Base-by-base conservation (phyloP, 2,888 invertebrate genomes). In the Drosophila peninsularis region DNA sequence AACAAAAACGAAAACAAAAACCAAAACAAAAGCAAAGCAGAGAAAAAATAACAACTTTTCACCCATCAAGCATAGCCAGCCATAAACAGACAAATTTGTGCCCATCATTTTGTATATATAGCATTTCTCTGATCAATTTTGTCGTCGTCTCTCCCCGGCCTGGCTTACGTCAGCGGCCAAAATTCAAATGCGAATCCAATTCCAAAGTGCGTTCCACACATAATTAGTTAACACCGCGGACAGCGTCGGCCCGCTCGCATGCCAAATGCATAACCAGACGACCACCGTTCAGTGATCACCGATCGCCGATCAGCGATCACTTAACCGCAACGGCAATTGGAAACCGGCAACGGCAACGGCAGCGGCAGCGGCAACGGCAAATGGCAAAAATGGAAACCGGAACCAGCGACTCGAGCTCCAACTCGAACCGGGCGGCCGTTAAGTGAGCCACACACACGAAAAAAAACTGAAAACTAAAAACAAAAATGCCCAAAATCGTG, bases 201-300 rank as follows among this genome's bases (percentile, higher is more conserved):
- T 49, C 24, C 67, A 62, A 44, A 66, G 72, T 67, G 63, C 68
- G 71, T 57, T 61, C 62, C 68, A 49, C 67, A 69, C 82, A 77
- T 86, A 82, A 82, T 86, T 86, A 83, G 81, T 80, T 69, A 74
- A 74, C 73, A 77, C 77, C 68, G 73, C 70, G 45, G 24, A 13
- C 45, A 27, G 45, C 49, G 49, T 4, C 13, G 66, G 78, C 39
- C 70, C 30, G 49, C 60, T 56, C 64, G 80, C 86, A 81, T 79
- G 80, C 82, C 80, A 79, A 85, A 82, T 82, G 80, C 76, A 82
- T 82, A 81, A 82, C 79, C 53, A 45, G 63, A 45, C 54, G 54
- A 54, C 39, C 52, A 37, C 17, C 65, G 63, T 62, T 60, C 61
- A 41, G 34, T 50, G 50, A 62, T 55, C 64, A 30, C 10, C 49